Evolutionary conservation across 2,113 vertebrate genomes (phyloP).

Genomic region (Machaerirhynchus nigripectus): DNA sequence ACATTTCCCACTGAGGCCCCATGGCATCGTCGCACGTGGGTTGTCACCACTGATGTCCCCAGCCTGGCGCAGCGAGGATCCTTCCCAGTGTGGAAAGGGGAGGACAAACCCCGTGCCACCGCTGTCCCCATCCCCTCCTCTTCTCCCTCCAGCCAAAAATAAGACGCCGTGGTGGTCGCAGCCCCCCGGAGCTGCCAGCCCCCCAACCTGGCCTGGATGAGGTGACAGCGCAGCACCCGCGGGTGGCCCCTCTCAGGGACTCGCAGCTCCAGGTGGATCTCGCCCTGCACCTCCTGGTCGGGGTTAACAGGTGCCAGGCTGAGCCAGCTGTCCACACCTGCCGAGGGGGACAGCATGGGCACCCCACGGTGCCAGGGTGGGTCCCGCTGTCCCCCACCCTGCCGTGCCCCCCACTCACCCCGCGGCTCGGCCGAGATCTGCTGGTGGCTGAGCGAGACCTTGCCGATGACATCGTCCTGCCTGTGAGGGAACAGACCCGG

Average conservation of each 20-base stretch:
- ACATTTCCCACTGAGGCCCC: background rate
- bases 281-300: conserved; percentile 87
- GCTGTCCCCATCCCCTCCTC: too few relatives aligned
- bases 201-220: conserved; percentile 84
- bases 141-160: background rate
- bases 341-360: background rate
- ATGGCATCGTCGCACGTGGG: rapidly evolving
- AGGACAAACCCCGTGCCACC: rapidly evolving
- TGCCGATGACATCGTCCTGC: conserved; percentile 89
- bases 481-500: conserved; percentile 40
- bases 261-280: conserved; percentile 81
- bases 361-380: rapidly evolving
- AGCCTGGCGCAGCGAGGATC: rapidly evolving
- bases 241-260: conserved; percentile 65
- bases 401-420: conserved; percentile 68
- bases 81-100: rapidly evolving
- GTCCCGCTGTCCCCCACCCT: too few relatives aligned
- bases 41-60: background rate
- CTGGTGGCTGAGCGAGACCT: conserved; percentile 84
- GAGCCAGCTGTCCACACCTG: conserved; percentile 88
- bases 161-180: background rate
- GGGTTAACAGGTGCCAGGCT: conserved; percentile 83
- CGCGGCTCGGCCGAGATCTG: conserved; percentile 74
- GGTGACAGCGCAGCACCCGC: conserved; percentile 76
- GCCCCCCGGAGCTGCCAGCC: background rate